These are phyloP conservation scores for Nephrotoma guestfalica DNA, from an alignment of 2,888 invertebrate genomes.

Conservation along the genomic window DNA sequence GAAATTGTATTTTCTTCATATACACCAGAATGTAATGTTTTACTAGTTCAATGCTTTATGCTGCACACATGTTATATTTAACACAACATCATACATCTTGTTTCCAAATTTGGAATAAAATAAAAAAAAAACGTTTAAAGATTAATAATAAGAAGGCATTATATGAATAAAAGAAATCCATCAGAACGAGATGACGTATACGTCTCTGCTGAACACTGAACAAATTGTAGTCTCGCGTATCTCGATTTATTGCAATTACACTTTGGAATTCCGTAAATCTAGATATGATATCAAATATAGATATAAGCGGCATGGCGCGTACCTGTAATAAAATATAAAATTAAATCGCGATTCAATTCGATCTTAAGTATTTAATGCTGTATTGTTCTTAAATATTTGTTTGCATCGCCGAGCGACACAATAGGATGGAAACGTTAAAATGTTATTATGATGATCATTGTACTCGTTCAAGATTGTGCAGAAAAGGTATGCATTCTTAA, in stretches of 20 bases:
- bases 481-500: not conserved
- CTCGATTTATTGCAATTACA: not conserved
- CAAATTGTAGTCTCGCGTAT: not conserved
- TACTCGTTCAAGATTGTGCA: not conserved
- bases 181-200: not conserved
- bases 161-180: not conserved
- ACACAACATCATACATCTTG: not conserved
- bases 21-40: not conserved
- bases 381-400: not conserved
- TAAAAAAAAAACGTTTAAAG: not conserved
- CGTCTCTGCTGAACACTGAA: not conserved
- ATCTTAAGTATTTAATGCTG: not conserved
- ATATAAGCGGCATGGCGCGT: no score
- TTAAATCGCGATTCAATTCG: not conserved
- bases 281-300: not conserved
- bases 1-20: not conserved
- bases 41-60: not conserved
- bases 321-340: not conserved
- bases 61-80: not conserved
- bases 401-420: not conserved
- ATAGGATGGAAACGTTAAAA: not conserved
- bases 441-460: not conserved
- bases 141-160: not conserved
- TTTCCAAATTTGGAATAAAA: not conserved
- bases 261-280: not conserved